Conservation (phyloP, 2,797 vertebrate genomes). For the Phoxinus dragarum region DNA sequence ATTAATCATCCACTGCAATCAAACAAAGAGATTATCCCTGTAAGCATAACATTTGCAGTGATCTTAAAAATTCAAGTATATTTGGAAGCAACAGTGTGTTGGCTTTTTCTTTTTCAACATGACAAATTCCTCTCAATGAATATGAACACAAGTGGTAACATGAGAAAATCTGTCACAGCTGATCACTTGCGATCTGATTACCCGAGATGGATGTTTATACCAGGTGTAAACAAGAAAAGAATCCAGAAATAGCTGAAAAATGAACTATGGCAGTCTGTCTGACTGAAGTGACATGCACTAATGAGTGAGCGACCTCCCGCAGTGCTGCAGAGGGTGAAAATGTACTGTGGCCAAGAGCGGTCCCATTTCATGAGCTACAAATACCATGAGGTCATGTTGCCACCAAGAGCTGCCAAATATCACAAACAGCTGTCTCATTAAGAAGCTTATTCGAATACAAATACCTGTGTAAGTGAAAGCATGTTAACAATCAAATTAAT, state of each 20-base stretch:
- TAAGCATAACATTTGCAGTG: neutral
- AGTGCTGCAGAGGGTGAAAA: slow-evolving; percentile 7
- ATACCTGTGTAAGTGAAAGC: neutral
- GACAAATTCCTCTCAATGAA: neutral
- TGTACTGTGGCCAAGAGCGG: neutral
- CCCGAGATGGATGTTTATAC: neutral
- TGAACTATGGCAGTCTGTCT: neutral
- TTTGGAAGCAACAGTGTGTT: neutral
- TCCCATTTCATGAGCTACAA: slow-evolving; percentile 32
- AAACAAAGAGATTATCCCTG: neutral
- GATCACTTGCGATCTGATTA: neutral
- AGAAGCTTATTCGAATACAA: neutral
- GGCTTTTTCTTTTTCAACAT: neutral
- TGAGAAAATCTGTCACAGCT: slow-evolving; percentile 5
- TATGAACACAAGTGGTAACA: neutral
- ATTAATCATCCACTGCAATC: neutral
- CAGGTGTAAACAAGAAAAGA: slow-evolving; percentile 11
- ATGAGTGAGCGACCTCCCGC: slow-evolving; percentile 5
- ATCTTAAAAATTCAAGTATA: neutral
- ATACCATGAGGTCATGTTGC: slow-evolving; percentile 30
- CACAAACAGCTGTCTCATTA: slow-evolving; percentile 20
- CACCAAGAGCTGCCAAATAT: slow-evolving; percentile 12
- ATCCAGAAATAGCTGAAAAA: slow-evolving; percentile 13
- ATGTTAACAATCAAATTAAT: neutral
- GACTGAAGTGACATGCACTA: slow-evolving; percentile 11